Conservation (phyloP, 2,888 invertebrate species). For the Heliconius erato region DNA sequence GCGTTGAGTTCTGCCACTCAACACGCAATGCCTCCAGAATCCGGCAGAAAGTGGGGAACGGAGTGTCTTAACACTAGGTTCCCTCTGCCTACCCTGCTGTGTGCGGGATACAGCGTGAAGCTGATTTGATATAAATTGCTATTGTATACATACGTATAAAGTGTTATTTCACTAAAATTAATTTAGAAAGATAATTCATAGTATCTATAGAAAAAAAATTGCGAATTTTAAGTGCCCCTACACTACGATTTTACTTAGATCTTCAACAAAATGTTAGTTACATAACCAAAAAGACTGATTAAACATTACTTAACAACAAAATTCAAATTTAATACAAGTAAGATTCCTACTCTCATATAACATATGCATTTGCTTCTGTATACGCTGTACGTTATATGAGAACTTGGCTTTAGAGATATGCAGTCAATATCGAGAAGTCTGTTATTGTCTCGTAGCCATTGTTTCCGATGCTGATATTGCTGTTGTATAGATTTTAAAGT, state of each 20-base stretch:
- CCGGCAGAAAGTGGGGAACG: no score
- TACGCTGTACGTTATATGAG: background rate
- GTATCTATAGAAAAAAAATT: background rate
- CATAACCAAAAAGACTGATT: no score
- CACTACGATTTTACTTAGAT: background rate
- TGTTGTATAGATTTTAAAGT: slow-evolving; percentile 10
- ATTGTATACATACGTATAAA: no score
- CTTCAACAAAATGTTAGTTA: no score
- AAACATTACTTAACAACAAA: background rate
- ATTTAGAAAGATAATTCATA: background rate
- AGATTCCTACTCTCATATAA: background rate
- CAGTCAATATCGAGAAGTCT: slow-evolving; percentile 17
- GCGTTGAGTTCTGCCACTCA: no score
- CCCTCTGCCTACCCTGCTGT: no score
- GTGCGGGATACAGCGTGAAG: no score
- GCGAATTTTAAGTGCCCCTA: background rate
- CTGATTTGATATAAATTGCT: no score
- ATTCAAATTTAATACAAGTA: background rate
- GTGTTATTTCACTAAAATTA: no score
- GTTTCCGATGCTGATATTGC: slow-evolving; percentile 14
- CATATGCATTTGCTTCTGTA: background rate
- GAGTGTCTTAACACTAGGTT: no score
- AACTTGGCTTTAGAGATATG: background rate
- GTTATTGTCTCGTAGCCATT: slow-evolving; percentile 15
- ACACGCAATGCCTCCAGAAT: no score